Percentiles rank a stretch among this genome's conserved stretches.
Conservation (phyloP, 2,888 invertebrate genomes). For the Hypomecis punctinalis region DNA sequence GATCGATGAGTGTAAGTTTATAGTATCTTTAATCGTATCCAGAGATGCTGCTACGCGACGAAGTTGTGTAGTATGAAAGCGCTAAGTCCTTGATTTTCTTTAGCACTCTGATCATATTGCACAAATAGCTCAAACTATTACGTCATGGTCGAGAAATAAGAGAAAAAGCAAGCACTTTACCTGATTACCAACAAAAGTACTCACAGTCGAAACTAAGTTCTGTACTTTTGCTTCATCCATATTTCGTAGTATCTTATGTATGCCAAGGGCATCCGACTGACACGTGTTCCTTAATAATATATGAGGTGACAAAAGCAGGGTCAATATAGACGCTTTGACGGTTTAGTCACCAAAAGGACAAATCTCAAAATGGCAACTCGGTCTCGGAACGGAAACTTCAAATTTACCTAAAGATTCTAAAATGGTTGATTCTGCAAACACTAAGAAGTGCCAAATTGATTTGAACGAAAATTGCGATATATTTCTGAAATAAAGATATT, state of each 20-base stretch:
- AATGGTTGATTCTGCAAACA: too few species aligned
- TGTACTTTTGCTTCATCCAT: conserved; percentile 24
- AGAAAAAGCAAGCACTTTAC: conserved; percentile 17
- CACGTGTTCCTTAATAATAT: conserved; percentile 42
- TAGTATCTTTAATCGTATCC: too few species aligned
- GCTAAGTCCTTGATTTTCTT: neutral
- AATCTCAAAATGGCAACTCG: too few species aligned
- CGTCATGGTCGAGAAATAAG: neutral
- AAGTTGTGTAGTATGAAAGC: too few species aligned
- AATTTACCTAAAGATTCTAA: too few species aligned
- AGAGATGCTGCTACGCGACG: too few species aligned
- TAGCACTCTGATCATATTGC: neutral
- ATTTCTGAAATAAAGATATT: too few species aligned
- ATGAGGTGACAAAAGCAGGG: conserved; percentile 41
- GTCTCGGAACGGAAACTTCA: too few species aligned
- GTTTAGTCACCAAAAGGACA: too few species aligned
- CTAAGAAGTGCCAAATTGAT: too few species aligned
- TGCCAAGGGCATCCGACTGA: conserved; percentile 34
- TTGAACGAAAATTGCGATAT: too few species aligned
- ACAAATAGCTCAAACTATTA: neutral
- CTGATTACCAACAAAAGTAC: conserved; percentile 21
- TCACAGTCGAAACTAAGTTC: conserved; percentile 15
- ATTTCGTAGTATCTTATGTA: conserved; percentile 23
- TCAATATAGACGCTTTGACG: conserved; percentile 34
- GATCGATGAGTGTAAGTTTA: too few species aligned